Percentiles rank a stretch among this genome's conserved stretches.
Conservation (phyloP, 2,113 vertebrate genomes). For the Pyrgilauda ruficollis region DNA sequence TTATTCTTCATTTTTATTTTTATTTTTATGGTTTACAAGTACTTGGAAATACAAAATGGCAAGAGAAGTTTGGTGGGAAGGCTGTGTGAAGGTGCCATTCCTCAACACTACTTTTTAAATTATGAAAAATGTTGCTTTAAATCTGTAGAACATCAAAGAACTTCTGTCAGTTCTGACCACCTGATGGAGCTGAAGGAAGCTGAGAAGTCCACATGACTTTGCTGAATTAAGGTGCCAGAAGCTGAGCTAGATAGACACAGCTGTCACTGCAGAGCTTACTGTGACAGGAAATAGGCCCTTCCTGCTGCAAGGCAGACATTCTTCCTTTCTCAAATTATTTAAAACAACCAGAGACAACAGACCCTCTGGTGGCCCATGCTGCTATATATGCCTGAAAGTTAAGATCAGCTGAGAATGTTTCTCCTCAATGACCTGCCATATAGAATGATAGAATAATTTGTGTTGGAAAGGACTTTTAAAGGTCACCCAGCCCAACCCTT, state of each 20-base stretch:
- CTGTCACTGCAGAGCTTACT: not conserved
- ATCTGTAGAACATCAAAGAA: not conserved
- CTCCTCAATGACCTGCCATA: not conserved
- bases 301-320: not conserved
- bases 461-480: not conserved
- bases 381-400: not conserved
- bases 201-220: not conserved
- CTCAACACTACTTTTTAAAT: not conserved
- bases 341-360: not conserved
- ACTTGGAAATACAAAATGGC: not conserved
- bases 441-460: not conserved
- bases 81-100: not conserved
- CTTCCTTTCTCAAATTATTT: not conserved
- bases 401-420: not conserved
- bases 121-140: not conserved
- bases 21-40: not conserved
- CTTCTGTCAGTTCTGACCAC: not conserved
- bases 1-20: not conserved
- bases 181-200: not conserved
- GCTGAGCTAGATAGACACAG: not conserved
- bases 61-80: not conserved
- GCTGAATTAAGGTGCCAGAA: not conserved
- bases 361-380: not conserved
- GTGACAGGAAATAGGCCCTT: not conserved
- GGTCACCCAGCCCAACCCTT: not conserved